Conservation (phyloP, 2,888 invertebrate species). For the Sturmia bella region DNA sequence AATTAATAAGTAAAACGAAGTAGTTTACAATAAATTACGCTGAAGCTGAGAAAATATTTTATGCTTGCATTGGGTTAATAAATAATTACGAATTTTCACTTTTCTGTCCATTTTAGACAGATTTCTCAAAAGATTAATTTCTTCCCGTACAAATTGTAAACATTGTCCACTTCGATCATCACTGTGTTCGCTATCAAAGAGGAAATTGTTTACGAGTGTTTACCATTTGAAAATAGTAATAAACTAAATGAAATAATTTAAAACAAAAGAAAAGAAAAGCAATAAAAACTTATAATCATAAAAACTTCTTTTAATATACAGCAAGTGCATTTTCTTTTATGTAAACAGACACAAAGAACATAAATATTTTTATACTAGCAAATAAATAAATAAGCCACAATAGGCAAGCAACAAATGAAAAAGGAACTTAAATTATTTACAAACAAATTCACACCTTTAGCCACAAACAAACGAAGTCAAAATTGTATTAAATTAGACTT, state of each 20-base stretch:
- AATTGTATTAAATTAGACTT: constrained; percentile 30
- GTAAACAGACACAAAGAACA: constrained; percentile 11
- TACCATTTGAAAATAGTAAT: constrained; percentile 30
- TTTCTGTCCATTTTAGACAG: constrained; percentile 24
- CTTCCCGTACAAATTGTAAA: constrained; percentile 28
- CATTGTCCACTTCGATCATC: constrained; percentile 27
- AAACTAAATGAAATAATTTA: constrained; percentile 32
- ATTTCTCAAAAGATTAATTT: constrained; percentile 43
- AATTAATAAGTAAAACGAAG: too few species aligned
- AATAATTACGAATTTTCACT: too few species aligned
- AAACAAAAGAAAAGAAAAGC: constrained; percentile 23
- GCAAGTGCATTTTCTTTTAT: constrained; percentile 34
- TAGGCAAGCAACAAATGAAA: neutral
- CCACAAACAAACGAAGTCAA: constrained; percentile 53
- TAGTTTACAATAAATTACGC: too few species aligned
- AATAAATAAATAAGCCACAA: constrained; percentile 28
- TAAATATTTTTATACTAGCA: constrained; percentile 3
- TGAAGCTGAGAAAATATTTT: too few species aligned
- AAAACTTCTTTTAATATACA: constrained; percentile 41
- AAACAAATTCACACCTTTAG: constrained; percentile 61
- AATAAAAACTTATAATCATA: constrained; percentile 51
- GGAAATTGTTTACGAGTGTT: constrained; percentile 31
- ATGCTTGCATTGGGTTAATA: too few species aligned
- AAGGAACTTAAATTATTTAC: constrained; percentile 52
- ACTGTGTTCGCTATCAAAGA: neutral